A percentile compares a stretch with the other conserved stretches of the same genome.
Evolutionary conservation across 1,140 invertebrate species (phyloP).

Genomic region (Drosophila ironensis): DNA sequence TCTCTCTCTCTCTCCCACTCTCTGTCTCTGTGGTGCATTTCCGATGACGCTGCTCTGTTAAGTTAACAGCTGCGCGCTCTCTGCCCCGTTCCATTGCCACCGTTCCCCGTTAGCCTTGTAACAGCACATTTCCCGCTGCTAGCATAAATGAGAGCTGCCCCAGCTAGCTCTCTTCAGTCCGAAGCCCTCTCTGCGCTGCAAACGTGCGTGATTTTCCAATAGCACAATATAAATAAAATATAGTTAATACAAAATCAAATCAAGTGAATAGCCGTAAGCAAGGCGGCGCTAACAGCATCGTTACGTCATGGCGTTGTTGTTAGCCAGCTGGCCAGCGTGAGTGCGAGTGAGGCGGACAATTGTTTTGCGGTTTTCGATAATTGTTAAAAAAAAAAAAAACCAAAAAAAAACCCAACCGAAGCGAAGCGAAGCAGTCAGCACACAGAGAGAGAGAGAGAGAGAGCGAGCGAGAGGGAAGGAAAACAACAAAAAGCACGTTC

Average conservation of each 20-base stretch:
- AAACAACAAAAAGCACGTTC: neutral
- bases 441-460: too few species aligned
- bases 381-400: slow-evolving; percentile 30
- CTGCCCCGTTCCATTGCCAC: neutral
- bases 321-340: neutral
- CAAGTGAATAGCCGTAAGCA: too few species aligned
- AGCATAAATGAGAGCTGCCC: neutral
- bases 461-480: neutral
- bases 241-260: slow-evolving; percentile 21
- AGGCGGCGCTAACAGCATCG: neutral
- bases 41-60: neutral
- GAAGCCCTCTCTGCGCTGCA: slow-evolving; percentile 14
- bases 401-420: neutral
- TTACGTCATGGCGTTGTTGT: slow-evolving; percentile 50
- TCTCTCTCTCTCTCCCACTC: neutral
- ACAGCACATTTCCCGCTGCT: slow-evolving; percentile 15
- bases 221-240: too few species aligned
- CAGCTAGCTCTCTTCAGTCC: too few species aligned
- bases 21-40: neutral
- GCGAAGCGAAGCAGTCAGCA: too few species aligned
- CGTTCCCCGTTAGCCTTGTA: slow-evolving; percentile 4
- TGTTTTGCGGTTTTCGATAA: slow-evolving; percentile 31
- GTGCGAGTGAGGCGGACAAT: slow-evolving; percentile 10
- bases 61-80: slow-evolving; percentile 18
- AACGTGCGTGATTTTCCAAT: slow-evolving; percentile 18